Conservation (phyloP, 2,113 vertebrate genomes). For the Anthoscopus minutus region DNA sequence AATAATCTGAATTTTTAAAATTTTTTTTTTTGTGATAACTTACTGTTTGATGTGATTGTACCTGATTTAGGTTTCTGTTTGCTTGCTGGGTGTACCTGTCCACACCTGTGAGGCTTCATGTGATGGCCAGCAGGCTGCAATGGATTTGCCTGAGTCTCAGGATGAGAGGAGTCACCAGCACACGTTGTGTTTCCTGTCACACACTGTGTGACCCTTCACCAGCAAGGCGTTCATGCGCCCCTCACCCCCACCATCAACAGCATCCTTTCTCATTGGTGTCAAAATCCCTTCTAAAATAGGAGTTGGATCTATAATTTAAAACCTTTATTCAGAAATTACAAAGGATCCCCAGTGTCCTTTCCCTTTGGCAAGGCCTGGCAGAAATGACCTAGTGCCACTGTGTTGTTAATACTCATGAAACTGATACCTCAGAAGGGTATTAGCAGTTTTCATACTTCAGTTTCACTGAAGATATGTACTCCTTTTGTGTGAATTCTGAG, state of each 20-base stretch:
- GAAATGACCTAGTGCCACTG: background rate
- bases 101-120: background rate
- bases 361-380: background rate
- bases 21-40: background rate
- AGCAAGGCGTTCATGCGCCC: background rate
- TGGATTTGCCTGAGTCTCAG: background rate
- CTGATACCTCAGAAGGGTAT: background rate
- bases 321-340: background rate
- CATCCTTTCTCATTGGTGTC: background rate
- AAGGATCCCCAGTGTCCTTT: background rate
- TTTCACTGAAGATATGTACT: background rate
- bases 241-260: background rate
- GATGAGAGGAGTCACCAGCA: background rate
- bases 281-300: background rate
- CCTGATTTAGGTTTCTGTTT: background rate
- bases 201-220: background rate
- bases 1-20: background rate
- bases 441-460: background rate
- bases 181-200: background rate
- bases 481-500: background rate
- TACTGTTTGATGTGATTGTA: background rate
- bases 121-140: background rate
- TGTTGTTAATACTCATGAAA: background rate
- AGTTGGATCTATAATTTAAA: background rate
- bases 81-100: background rate